Base-by-base conservation (phyloP, 2,797 vertebrate species). In the Sebastes vulpes region DNA sequence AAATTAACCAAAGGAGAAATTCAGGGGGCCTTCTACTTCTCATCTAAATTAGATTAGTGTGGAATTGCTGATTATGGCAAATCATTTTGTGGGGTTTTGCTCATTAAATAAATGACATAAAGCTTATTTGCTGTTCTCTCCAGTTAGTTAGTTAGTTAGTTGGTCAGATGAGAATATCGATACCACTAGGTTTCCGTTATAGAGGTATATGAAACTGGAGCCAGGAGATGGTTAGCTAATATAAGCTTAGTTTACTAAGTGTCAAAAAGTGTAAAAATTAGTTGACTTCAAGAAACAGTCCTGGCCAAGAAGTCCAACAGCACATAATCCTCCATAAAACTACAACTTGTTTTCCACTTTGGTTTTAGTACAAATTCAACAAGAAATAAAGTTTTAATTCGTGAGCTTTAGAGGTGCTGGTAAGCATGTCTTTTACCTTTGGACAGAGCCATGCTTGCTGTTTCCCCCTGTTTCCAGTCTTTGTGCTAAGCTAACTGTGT, bases 31-130 rank as follows among this genome's bases (percentile, higher is more conserved):
- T 35, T 35, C 23, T 4, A 18, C 53, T 73, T 48, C 1, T 60
- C 21, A 69, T 59, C 23, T 50, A 59, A 61, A 42, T 68, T 32
- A 26, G 18, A 57, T n/a, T 7, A 42, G 18, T 65, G 31, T 10
- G 6, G 48, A 64, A 69, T 52, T 21, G 46, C 25, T 53, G 20
- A 79, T 71, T 25, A 50, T 35, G 29, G n/a, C 14, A 48, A 72
- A 69, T 65, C 1, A 18, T 20, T 38, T 25, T 7, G 6, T 50
- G 69, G 42, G 52, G 12, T 35, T 35, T 35, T 64, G 29, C 18
- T 46, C 60, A 28, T n/a, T 64, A 48, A 63, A 56, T 64, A 48
- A 63, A 56, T 83, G 50, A 72, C 18, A 38, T 50, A 7, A 63
- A 46, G 16, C 25, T 18, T n/a, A 26, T 50, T 59, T 0, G 10